A percentile compares a stretch with the other conserved stretches of the same genome.
phyloP scores from a whole-genome alignment of 2,113 vertebrate genomes.

The Myodes glareolus region DNA sequence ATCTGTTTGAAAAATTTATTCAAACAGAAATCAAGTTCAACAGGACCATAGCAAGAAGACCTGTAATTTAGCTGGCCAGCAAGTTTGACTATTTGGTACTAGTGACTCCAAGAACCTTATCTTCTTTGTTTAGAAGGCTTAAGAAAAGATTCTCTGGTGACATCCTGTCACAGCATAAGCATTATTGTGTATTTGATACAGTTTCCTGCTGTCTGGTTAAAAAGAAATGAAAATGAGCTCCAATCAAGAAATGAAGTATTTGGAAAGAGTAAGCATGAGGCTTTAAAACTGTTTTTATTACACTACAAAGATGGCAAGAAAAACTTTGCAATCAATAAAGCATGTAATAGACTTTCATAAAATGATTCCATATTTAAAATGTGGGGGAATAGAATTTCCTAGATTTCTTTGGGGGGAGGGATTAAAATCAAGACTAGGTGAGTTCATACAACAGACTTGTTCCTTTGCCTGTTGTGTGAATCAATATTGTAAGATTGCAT shows the following conservation, averaged over 20 bases:
- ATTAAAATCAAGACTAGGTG: conserved; percentile 9
- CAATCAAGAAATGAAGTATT: conserved; percentile 55
- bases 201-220: conserved; percentile 45
- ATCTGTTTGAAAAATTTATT: conserved; percentile 31
- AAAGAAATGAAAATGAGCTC: conserved; percentile 40
- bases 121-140: conserved; percentile 74
- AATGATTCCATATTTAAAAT: conserved; percentile 52
- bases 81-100: conserved; percentile 42
- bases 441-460: not conserved
- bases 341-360: not conserved
- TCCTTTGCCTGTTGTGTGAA: conserved; percentile 27
- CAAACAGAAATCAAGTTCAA: conserved; percentile 11
- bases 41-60: conserved; percentile 31
- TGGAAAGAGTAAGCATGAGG: not conserved
- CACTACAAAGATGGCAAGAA: not conserved
- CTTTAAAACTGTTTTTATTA: conserved; percentile 50
- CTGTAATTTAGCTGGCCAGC: conserved; percentile 54
- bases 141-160: conserved; percentile 54
- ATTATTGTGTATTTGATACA: conserved; percentile 62
- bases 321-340: conserved; percentile 36
- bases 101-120: conserved; percentile 51
- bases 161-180: conserved; percentile 39
- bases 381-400: not conserved
- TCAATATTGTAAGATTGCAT: not conserved
- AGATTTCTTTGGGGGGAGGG: not conserved